Conservation (phyloP, 2,797 vertebrate genomes). For the Clamator glandarius region DNA sequence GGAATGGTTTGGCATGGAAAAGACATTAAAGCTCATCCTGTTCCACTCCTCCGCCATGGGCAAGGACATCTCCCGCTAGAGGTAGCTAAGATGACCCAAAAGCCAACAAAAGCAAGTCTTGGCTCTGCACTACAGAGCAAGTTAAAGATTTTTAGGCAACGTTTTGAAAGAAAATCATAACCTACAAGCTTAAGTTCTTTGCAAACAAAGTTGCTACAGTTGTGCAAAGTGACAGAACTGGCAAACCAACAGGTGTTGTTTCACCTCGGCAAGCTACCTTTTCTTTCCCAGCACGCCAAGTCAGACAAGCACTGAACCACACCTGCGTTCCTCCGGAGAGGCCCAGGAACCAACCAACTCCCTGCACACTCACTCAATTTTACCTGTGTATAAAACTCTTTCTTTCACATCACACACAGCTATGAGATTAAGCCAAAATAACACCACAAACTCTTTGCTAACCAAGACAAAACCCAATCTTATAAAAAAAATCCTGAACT, state of each 20-base stretch:
- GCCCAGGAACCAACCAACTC: not conserved
- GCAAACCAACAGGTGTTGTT: not conserved
- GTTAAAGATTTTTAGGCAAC: accelerated
- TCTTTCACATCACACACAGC: not conserved
- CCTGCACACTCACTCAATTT: not conserved
- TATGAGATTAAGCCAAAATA: not conserved
- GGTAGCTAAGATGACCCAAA: not conserved
- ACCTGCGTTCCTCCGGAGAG: not conserved
- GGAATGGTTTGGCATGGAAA: too few relatives aligned
- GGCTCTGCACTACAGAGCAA: accelerated
- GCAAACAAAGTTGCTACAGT: not conserved
- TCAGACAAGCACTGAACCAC: not conserved
- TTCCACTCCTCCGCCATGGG: too few relatives aligned
- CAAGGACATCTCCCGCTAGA: too few relatives aligned
- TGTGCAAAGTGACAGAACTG: accelerated
- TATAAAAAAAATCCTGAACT: not conserved
- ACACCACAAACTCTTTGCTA: not conserved
- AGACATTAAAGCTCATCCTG: too few relatives aligned
- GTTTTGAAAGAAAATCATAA: not conserved
- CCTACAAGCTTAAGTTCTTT: not conserved
- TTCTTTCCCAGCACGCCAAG: too few relatives aligned
- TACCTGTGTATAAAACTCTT: not conserved
- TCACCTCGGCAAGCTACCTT: not conserved
- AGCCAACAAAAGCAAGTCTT: not conserved
- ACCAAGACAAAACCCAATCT: not conserved